A percentile compares a stretch with the other conserved stretches of the same genome.
Evolutionary conservation across 2,888 invertebrate genomes (phyloP).

Genomic region (Melieria crassipennis): DNA sequence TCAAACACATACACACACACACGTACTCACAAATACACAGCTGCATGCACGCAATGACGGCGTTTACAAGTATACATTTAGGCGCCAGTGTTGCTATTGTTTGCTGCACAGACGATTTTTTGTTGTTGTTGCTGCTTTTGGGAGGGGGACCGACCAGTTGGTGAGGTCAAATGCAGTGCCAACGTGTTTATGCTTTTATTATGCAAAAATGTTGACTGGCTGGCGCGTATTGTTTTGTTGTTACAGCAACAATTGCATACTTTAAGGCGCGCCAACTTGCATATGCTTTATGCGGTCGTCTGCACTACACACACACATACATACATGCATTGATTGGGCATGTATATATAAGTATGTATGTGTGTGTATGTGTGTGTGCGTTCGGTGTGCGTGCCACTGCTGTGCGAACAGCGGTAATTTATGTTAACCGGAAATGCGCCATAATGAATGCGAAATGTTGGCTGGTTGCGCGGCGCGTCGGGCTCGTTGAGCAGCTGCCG

Average conservation of each 20-base stretch:
- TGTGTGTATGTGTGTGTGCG: slow-evolving; percentile 30
- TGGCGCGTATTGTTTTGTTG: slow-evolving; percentile 4
- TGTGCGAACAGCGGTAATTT: slow-evolving; percentile 37
- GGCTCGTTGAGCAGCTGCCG: too few species aligned
- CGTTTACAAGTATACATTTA: too few species aligned
- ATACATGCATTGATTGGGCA: background rate
- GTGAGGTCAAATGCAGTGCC: slow-evolving; percentile 14
- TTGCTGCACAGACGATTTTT: background rate
- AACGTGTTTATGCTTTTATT: slow-evolving; percentile 40
- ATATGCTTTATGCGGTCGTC: background rate
- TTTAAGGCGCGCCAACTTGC: slow-evolving; percentile 25
- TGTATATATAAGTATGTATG: background rate
- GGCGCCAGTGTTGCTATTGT: too few species aligned
- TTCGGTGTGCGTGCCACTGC: slow-evolving; percentile 24
- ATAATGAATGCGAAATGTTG: slow-evolving; percentile 36
- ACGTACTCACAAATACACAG: too few species aligned
- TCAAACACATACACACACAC: too few species aligned
- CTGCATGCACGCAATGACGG: too few species aligned
- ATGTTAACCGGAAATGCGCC: slow-evolving; percentile 41
- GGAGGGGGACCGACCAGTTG: background rate
- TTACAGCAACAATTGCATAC: slow-evolving; percentile 35
- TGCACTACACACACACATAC: background rate
- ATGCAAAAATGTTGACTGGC: slow-evolving; percentile 30
- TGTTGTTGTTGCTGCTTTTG: background rate
- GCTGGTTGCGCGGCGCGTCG: too few species aligned